Evolutionary conservation across 2,113 vertebrate genomes (phyloP), one percentile per base, ranked within the genome.

Genomic region (Pantherophis guttatus): DNA sequence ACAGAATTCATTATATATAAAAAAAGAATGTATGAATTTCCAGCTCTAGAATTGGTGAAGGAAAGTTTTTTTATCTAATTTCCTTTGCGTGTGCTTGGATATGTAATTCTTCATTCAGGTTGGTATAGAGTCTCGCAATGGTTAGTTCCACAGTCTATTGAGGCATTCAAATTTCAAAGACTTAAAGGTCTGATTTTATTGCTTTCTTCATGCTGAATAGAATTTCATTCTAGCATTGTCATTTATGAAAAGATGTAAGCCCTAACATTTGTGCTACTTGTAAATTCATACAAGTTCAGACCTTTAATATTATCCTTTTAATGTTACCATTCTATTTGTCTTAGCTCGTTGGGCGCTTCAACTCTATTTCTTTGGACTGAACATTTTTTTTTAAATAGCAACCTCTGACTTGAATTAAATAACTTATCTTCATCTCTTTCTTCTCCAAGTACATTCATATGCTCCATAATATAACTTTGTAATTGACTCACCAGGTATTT

Each of bases 281-380:
- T 15, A 90, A n/a, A 59, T 59, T 58, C 26, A 44, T 85, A 85
- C 54, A 59, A 89, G 87, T 59, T 50, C 70, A 86, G 29, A 52
- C 44, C 88, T 86, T 93, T 86, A 86, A 90, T 90, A 86, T 86
- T 85, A 59, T 92, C 70, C 90, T 91, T 87, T 95, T 95, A 94
- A 88, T 95, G 92, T 95, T 93, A 95, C 94, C 94, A 93, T 92
- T 93, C 95, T 96, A 96, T 91, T 95, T 94, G 96, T 95, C 95
- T 96, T 95, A 96, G 95, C 95, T 96, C 94, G 94, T 95, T 95
- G 81, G 70, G 94, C 44, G 91, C 90, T 94, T 95, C 94, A 95
- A 95, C 70, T 24, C 88, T 90, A 96, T 96, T 96, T 93, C 90
- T 89, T 94, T 90, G 87, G 29, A 88, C 52, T 94, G 91, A 93